These are phyloP conservation scores for Hydrozoanthus tunicans DNA, from an alignment of 64 coral and sea anemone species.

Conservation along the genomic window DNA sequence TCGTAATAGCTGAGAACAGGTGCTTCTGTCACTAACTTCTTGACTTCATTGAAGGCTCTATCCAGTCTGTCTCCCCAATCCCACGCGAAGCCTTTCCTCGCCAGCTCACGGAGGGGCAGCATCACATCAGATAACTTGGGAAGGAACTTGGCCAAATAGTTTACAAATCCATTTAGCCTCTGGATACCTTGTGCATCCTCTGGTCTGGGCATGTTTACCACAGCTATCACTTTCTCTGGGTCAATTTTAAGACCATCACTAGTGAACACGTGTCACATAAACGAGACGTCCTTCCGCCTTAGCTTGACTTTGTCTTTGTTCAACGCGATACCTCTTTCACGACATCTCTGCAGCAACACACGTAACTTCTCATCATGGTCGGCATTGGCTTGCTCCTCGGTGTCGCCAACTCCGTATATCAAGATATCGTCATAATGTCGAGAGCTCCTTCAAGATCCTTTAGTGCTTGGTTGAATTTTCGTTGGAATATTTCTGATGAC, in stretches of 20 bases:
- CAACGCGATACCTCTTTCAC: conserved; percentile 11
- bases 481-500: conserved; percentile 52
- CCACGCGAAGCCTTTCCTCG: conserved; percentile 14
- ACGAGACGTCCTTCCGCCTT: neutral
- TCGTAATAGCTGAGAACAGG: conserved; percentile 23
- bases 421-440: conserved; percentile 57
- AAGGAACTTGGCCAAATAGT: conserved; percentile 36
- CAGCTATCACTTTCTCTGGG: conserved; percentile 42
- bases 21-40: neutral
- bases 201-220: conserved; percentile 39
- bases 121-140: neutral
- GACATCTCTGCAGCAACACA: conserved; percentile 17
- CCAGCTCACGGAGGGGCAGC: neutral
- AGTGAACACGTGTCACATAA: conserved; percentile 54
- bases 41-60: conserved; percentile 5
- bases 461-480: conserved; percentile 40
- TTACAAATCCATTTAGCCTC: conserved; percentile 4
- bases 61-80: neutral
- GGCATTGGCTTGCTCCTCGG: conserved; percentile 33
- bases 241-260: conserved; percentile 28
- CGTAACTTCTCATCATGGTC: conserved; percentile 51
- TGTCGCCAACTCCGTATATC: conserved; percentile 51
- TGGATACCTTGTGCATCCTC: neutral
- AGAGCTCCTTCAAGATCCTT: conserved; percentile 36
- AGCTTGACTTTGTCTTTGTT: conserved; percentile 33